These are phyloP conservation scores for Yoshiicerus persimilis DNA, from an alignment of 1,140 invertebrate species.

Conservation along the genomic window DNA sequence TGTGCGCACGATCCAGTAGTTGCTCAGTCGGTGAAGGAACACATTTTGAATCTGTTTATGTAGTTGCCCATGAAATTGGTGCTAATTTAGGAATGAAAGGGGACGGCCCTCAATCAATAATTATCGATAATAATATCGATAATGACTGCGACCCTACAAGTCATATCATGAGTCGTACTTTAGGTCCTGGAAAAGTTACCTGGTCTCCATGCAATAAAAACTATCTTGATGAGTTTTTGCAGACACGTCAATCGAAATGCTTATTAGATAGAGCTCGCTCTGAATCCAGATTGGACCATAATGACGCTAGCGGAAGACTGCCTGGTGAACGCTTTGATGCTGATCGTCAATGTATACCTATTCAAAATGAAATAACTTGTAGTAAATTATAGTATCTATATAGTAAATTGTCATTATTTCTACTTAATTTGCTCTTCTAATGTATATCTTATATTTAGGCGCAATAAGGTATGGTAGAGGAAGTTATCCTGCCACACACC, in stretches of 20 bases:
- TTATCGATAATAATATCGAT: too few species aligned
- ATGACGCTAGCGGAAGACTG: constrained; percentile 67
- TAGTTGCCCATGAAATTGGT: constrained; percentile 66
- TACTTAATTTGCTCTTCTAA: not conserved
- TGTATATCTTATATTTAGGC: constrained; percentile 52
- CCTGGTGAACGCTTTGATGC: constrained; percentile 75
- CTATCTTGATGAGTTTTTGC: constrained; percentile 64
- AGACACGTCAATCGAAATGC: constrained; percentile 69
- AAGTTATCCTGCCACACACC: constrained; percentile 57
- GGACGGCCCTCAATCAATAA: constrained; percentile 63
- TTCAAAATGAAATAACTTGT: not conserved
- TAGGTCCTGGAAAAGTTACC: constrained; percentile 67
- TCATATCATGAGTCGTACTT: constrained; percentile 68
- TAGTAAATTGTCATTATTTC: too few species aligned
- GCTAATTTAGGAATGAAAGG: constrained; percentile 70
- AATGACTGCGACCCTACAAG: constrained; percentile 65
- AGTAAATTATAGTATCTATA: too few species aligned
- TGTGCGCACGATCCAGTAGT: constrained; percentile 64
- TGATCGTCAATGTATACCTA: constrained; percentile 76
- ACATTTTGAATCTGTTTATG: constrained; percentile 66
- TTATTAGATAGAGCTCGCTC: constrained; percentile 64
- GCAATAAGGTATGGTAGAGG: constrained; percentile 62
- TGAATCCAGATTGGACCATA: constrained; percentile 64
- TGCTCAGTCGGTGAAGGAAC: constrained; percentile 67
- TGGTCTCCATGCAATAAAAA: constrained; percentile 66